Evolutionary conservation across 2,888 invertebrate genomes (phyloP).

Genomic region (Sicus ferrugineus): DNA sequence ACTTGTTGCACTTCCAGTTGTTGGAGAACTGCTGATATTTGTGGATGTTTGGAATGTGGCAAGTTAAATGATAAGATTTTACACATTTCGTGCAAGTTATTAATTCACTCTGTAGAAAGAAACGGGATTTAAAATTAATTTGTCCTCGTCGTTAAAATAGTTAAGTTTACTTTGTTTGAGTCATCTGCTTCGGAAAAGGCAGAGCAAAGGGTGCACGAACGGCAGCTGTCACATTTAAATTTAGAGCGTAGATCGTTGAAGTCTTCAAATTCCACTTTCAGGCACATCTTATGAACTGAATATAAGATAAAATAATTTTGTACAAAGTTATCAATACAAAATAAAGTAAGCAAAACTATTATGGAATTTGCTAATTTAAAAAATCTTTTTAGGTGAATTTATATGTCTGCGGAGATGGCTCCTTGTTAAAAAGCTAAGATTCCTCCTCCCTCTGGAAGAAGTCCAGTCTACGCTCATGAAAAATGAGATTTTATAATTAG

Average conservation of each 20-base stretch:
- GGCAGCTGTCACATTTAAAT: conserved; percentile 92
- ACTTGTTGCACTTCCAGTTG: conserved; percentile 79
- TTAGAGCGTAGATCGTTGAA: conserved; percentile 51
- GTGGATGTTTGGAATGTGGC: conserved; percentile 77
- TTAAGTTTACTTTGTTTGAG: conserved; percentile 72
- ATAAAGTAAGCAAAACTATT: no score
- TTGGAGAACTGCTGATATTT: conserved; percentile 66
- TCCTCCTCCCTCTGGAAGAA: no score
- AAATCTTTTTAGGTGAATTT: background rate
- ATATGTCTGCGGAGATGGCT: no score
- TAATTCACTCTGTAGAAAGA: conserved; percentile 57
- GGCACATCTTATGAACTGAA: conserved; percentile 54
- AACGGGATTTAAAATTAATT: background rate
- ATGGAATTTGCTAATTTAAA: no score
- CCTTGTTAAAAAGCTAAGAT: background rate
- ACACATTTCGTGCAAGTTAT: conserved; percentile 85
- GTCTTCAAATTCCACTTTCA: conserved; percentile 51
- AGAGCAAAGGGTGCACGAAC: conserved; percentile 73
- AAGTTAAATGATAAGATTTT: conserved; percentile 83
- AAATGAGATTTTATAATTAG: no score
- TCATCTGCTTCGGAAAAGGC: conserved; percentile 76
- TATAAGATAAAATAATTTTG: no score
- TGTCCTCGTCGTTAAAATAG: no score
- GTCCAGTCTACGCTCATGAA: no score
- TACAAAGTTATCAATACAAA: no score